These are phyloP conservation scores for Typhlichthys eigenmanni DNA, from an alignment of 2,797 vertebrate species.

Conservation along the genomic window DNA sequence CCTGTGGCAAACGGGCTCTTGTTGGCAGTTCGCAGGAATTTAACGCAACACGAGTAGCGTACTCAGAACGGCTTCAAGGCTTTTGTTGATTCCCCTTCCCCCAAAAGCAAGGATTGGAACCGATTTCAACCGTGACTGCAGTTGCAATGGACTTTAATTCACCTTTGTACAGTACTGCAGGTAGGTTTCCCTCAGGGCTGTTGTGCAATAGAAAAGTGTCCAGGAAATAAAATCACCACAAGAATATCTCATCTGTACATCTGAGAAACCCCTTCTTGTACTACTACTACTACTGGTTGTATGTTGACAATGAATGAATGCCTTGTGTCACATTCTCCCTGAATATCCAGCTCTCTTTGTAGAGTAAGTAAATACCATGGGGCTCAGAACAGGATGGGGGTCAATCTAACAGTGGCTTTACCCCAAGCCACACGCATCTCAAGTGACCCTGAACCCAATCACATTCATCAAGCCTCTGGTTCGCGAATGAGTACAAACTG, in stretches of 20 bases:
- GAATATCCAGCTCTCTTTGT: background rate
- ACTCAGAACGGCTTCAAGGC: conserved; percentile 7
- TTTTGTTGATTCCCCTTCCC: no score
- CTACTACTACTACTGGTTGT: conserved; percentile 30
- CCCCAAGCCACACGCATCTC: conserved; percentile 11
- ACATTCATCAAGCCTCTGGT: background rate
- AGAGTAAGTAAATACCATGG: conserved; percentile 8
- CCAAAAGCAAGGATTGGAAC: no score
- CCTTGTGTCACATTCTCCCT: conserved; percentile 27
- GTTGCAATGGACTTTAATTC: no score
- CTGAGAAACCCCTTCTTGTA: conserved; percentile 6
- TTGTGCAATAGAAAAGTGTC: conserved; percentile 33
- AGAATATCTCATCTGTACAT: conserved; percentile 9
- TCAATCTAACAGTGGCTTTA: conserved; percentile 1
- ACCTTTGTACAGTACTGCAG: background rate
- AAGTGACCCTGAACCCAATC: conserved; percentile 7
- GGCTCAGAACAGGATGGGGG: conserved; percentile 3
- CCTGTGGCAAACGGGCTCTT: no score
- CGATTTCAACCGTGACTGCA: no score
- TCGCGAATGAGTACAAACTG: conserved; percentile 4
- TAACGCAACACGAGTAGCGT: no score
- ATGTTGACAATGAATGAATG: background rate
- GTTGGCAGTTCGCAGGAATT: no score
- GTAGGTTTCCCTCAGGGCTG: conserved; percentile 53
- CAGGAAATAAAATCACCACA: background rate